A percentile compares a stretch with the other conserved stretches of the same genome.
Evolutionary conservation across 2,888 invertebrate genomes (phyloP).

Genomic region (Stenoptilia bipunctidactyla): DNA sequence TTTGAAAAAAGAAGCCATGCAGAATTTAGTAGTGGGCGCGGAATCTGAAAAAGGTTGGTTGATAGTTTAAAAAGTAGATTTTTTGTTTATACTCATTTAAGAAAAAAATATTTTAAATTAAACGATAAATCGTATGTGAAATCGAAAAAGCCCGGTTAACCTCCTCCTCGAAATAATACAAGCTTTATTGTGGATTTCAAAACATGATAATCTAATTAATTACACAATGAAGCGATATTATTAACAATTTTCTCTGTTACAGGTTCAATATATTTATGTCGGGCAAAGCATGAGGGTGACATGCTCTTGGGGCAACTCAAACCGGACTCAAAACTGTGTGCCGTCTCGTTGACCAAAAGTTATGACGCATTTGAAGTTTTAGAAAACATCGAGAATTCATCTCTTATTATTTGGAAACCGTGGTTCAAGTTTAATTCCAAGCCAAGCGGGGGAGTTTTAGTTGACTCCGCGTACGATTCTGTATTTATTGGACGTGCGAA

Average conservation of each 20-base stretch:
- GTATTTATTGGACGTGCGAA: slow-evolving; percentile 50
- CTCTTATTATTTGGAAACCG: slow-evolving; percentile 80
- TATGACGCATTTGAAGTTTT: slow-evolving; percentile 78
- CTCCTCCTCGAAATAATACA: no score
- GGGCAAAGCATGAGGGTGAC: slow-evolving; percentile 78
- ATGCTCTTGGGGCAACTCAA: slow-evolving; percentile 80
- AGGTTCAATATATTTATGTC: slow-evolving; percentile 79
- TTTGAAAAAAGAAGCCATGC: slow-evolving; percentile 44
- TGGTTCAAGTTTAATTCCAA: slow-evolving; percentile 78
- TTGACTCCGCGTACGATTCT: slow-evolving; percentile 52
- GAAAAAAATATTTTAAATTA: slow-evolving; percentile 2
- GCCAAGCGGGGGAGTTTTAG: slow-evolving; percentile 78
- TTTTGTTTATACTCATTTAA: neutral
- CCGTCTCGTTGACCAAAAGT: slow-evolving; percentile 73
- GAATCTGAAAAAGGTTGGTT: slow-evolving; percentile 42
- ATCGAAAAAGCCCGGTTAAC: no score
- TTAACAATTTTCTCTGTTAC: slow-evolving; percentile 18
- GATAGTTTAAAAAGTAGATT: no score
- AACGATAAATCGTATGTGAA: no score
- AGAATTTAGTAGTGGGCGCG: slow-evolving; percentile 76
- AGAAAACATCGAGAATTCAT: slow-evolving; percentile 83
- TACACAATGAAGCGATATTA: no score
- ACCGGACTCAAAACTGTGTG: slow-evolving; percentile 72
- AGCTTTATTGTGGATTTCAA: no score
- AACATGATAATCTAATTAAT: no score